Base-by-base conservation (phyloP, 2,797 vertebrate species). In the Prionace glauca region DNA sequence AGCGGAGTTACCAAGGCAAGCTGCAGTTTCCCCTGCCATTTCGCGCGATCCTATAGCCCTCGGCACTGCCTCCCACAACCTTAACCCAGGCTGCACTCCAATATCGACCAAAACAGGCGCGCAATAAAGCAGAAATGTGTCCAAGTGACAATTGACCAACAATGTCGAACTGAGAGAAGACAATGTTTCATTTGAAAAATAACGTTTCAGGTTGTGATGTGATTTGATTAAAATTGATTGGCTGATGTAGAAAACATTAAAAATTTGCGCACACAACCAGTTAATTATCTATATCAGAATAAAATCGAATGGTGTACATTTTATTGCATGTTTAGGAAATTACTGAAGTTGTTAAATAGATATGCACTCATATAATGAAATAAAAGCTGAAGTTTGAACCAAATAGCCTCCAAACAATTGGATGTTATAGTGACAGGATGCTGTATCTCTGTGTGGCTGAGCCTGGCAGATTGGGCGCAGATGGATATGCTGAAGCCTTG, bases 401-500 rank as follows among this genome's bases (percentile, higher is more conserved):
- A 22, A 36, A 69, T 69, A 1, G 65, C 41, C 60, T 62, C 65
- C 90, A 92, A 92, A 67, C 90, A 92, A 41, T 24, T 69, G 20
- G 62, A 41, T 92, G 90, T 67, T 29, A 36, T 41, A 41, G 10
- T 65, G 88, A 91, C 88, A 91, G 88, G 88, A 91, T 92, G 90
- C 90, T 92, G 9, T 41, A 26, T 69, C 20, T 92, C 32, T 69
- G 41, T 69, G 62, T 69, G n/a, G 20, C 7, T 69, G 18, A 69
- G 62, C 3, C 90, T 92, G 90, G 90, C 90, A 92, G 90, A 92
- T 92, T 92, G 90, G 71, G 45, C 93, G 50, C 93, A 95, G 93
- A 95, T 95, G 93, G 90, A 77, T 95, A 22, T 95, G 93, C 45
- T 97, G 95, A 96, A 96, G 97, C 97, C 88, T 95, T 96, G 95